These are phyloP conservation scores for Brachionus calyciflorus DNA, from an alignment of 1,140 invertebrate genomes.

Conservation along the genomic window DNA sequence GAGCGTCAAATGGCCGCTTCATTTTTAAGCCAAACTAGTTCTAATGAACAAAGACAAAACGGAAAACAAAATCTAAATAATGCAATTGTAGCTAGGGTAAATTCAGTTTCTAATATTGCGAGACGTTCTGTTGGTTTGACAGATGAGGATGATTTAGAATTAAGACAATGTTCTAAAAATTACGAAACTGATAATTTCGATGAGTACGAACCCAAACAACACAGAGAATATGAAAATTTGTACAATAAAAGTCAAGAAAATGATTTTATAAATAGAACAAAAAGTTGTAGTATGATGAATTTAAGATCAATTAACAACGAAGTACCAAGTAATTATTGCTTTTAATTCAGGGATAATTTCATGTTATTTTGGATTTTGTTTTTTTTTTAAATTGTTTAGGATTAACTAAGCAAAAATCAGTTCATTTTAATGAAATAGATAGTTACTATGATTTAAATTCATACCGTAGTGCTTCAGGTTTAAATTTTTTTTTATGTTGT, in stretches of 20 bases:
- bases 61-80: neutral
- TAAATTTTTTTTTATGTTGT: neutral
- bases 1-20: slow-evolving; percentile 55
- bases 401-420: slow-evolving; percentile 26
- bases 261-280: slow-evolving; percentile 22
- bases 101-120: slow-evolving; percentile 16
- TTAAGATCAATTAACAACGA: slow-evolving; percentile 10
- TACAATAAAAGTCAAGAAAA: neutral
- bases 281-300: slow-evolving; percentile 41
- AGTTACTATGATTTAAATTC: slow-evolving; percentile 39
- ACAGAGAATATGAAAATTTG: neutral
- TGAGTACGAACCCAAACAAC: too few relatives aligned
- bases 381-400: neutral
- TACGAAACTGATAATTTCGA: too few relatives aligned
- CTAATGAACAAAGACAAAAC: neutral
- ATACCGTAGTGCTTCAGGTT: slow-evolving; percentile 32
- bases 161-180: too few relatives aligned
- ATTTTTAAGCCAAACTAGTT: neutral
- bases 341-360: neutral
- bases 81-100: neutral
- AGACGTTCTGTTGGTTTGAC: slow-evolving; percentile 1
- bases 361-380: neutral
- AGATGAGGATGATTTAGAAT: neutral
- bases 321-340: slow-evolving; percentile 6
- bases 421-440: slow-evolving; percentile 37